Base-by-base conservation (phyloP, 30 jellyfish, hydroid and myxozoan genomes). In the Calvadosia cruxmelitensis region DNA sequence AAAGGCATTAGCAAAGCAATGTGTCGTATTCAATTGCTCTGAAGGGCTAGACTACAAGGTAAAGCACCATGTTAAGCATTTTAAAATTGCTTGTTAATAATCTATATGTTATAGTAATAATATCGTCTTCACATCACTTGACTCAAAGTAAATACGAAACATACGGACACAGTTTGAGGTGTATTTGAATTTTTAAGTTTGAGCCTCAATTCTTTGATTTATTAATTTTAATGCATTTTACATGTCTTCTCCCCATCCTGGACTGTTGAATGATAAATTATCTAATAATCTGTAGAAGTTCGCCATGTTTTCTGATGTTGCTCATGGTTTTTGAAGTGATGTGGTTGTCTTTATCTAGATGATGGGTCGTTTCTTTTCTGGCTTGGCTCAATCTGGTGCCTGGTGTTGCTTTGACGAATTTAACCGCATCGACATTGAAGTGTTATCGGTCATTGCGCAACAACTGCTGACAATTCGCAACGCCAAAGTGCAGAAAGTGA, bases 341-440 rank as follows among this genome's bases (percentile, higher is more conserved):
- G 2, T 34, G n/a, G 3, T 29, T 50, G 31, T 53, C 66, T 35
- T 24, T 52, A 29, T 57, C 33, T 33, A 81, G 88, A 89, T 89
- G 95, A 89, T 89, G 98, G 98, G 98, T 1, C 65, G 93, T 31
- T 89, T 89, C 52, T 89, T 89, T 78, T 74, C 93, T 28, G 98
- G 98, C 25, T 75, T 89, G 68, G 98, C 98, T 49, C 94, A 82
- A 67, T 89, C 98, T n/a, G 98, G 98, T 53, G 98, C 98, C 1
- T 89, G 98, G 98, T 89, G 95, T 49, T 89, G 98, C 73, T 89
- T 89, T 82, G 98, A 89, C 68, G 98, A 89, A 68, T 89, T 89
- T 78, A 89, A 89, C 76, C 81, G 98, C 32, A 89, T 89, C n/a
- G 98, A 89, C 78, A 89, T 89, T 33, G 98, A 89, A 77, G 95